Evolutionary conservation across 2,888 invertebrate species (phyloP).

Genomic region (Pterostichus madidus): DNA sequence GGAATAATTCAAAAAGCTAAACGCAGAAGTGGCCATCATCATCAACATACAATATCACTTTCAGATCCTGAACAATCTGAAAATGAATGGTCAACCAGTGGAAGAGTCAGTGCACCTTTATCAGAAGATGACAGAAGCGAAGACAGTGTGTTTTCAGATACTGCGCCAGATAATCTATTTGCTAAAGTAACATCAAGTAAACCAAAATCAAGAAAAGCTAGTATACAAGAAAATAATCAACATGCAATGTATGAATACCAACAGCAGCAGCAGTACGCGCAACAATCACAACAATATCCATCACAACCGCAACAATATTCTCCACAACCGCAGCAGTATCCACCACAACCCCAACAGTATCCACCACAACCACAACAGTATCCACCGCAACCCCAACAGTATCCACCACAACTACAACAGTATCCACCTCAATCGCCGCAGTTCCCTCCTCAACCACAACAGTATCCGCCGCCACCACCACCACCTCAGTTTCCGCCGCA

Average conservation of each 20-base stretch:
- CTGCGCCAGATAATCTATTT: constrained; percentile 82
- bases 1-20: constrained; percentile 92
- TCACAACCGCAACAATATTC: constrained; percentile 73
- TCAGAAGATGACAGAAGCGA: constrained; percentile 84
- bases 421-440: constrained; percentile 65
- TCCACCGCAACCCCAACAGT: too few relatives aligned
- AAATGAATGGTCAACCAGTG: constrained; percentile 82
- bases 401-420: constrained; percentile 68
- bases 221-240: constrained; percentile 76
- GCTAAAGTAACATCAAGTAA: constrained; percentile 79
- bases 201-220: constrained; percentile 75
- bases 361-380: constrained; percentile 64
- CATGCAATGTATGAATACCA: constrained; percentile 75
- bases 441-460: constrained; percentile 48
- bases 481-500: too few relatives aligned
- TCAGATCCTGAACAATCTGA: constrained; percentile 89
- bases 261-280: constrained; percentile 78
- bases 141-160: constrained; percentile 83
- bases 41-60: constrained; percentile 82
- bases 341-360: constrained; percentile 71
- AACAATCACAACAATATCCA: constrained; percentile 68
- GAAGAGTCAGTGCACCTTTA: constrained; percentile 85
- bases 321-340: constrained; percentile 78
- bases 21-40: constrained; percentile 81
- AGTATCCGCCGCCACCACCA: too few relatives aligned